Percentiles rank a stretch among this genome's conserved stretches.
These are phyloP conservation scores for Allophyes oxyacanthae DNA, from an alignment of 2,888 invertebrate genomes.

Conservation along the genomic window DNA sequence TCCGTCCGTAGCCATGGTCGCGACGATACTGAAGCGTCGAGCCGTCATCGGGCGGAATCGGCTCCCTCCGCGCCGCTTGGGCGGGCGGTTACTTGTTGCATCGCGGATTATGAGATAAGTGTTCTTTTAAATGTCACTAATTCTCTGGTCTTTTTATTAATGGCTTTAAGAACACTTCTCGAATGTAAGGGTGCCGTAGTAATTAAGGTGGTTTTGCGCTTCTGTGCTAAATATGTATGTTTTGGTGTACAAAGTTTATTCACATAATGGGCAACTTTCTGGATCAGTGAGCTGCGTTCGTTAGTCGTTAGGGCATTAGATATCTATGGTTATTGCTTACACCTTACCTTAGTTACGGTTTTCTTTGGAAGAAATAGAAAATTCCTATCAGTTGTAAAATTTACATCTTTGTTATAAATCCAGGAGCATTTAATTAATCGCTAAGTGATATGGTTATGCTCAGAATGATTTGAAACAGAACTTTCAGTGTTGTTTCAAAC, in stretches of 20 bases:
- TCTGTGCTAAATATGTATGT: constrained; percentile 18
- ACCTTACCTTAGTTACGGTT: constrained; percentile 35
- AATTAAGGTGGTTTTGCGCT: constrained; percentile 11
- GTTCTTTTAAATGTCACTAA: constrained; percentile 77
- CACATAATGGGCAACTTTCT: constrained; percentile 43
- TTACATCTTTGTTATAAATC: constrained; percentile 29
- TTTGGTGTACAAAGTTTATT: constrained; percentile 40
- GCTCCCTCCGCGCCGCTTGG: constrained; percentile 62
- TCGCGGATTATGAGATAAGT: constrained; percentile 72
- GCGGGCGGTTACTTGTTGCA: constrained; percentile 81
- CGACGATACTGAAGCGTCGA: constrained; percentile 81
- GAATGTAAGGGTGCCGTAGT: constrained; percentile 12
- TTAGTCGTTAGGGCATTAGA: constrained; percentile 44
- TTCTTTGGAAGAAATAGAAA: constrained; percentile 36
- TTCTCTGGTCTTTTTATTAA: constrained; percentile 62
- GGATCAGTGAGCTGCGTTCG: constrained; percentile 43
- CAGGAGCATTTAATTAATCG: constrained; percentile 4
- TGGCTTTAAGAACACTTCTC: constrained; percentile 30
- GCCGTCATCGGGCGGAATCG: constrained; percentile 21
- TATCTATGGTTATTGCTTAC: constrained; percentile 45
- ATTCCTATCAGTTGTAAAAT: constrained; percentile 32
- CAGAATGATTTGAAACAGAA: constrained; percentile 2
- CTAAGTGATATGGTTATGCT: constrained; percentile 4
- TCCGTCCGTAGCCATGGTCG: constrained; percentile 91
- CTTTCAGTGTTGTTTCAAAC: constrained; percentile 23